Evolutionary conservation across 64 coral and sea anemone genomes (phyloP).

Genomic region (Stichodactyla mertensii): DNA sequence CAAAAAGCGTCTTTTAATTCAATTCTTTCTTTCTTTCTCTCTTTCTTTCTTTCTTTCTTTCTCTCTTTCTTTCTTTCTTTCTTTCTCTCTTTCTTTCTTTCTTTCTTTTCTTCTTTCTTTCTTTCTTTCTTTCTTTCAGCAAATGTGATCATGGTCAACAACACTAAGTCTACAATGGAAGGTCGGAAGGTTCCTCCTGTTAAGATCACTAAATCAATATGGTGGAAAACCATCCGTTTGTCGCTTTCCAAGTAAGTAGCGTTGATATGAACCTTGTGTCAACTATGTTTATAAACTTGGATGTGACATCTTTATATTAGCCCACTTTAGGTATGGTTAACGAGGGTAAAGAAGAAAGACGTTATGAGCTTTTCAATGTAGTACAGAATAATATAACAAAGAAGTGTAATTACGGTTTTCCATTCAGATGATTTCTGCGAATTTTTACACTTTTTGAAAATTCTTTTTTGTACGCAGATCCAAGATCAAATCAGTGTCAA

Average conservation of each 20-base stretch:
- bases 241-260: neutral
- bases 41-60: neutral
- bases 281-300: too few species aligned
- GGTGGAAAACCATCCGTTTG: neutral
- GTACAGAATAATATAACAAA: too few species aligned
- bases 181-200: neutral
- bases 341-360: too few species aligned
- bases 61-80: neutral
- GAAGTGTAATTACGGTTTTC: too few species aligned
- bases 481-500: neutral
- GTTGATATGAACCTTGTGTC: neutral
- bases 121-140: neutral
- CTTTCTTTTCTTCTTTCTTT: neutral
- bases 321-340: too few species aligned
- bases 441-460: too few species aligned
- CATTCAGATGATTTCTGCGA: too few species aligned
- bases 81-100: neutral
- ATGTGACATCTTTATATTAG: too few species aligned
- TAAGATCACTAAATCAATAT: neutral
- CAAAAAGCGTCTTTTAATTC: neutral
- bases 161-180: neutral
- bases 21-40: neutral
- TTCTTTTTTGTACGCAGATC: neutral
- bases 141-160: neutral
- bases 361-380: too few species aligned